Evolutionary conservation across 2,888 invertebrate genomes (phyloP), one percentile per base, ranked within the genome.

Genomic region (Noctuana brunneofusca): DNA sequence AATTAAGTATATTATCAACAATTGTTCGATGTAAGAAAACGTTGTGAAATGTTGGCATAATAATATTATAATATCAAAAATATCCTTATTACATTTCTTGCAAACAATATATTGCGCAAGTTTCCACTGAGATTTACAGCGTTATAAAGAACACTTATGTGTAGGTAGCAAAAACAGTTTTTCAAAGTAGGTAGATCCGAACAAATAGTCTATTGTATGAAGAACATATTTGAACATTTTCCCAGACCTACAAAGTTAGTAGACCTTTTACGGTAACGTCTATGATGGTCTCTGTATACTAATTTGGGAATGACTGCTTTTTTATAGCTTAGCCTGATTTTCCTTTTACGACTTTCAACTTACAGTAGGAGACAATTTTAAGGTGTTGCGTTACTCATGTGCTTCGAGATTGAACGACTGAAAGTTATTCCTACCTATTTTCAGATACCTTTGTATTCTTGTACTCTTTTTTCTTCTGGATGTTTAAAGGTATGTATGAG

Each of bases 341-440:
- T 49, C 57, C 49, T 48, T 58, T 48, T 58, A 49, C n/a, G n/a
- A n/a, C n/a, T n/a, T n/a, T n/a, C n/a, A 8, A 57, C n/a, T n/a
- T 30, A 20, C n/a, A 48, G 46, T 9, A 22, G 32, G 32, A 43
- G n/a, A 4, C 1, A 14, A 38, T 43, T 48, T 48, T 18, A 32
- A 12, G 46, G 30, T 20, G 18, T 16, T 1, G 8, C 8, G 20
- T n/a, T 22, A 30, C 27, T 2, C 3, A 6, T 5, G 3, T 30
- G 27, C 6, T 30, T 5, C 8, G 27, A 30, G n/a, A n/a, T n/a
- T n/a, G n/a, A n/a, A n/a, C n/a, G n/a, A n/a, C n/a, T n/a, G n/a
- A n/a, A n/a, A n/a, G n/a, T n/a, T n/a, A n/a, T n/a, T n/a, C n/a
- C n/a, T n/a, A n/a, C n/a, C n/a, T n/a, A n/a, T n/a, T n/a, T n/a